Evolutionary conservation across 2,113 vertebrate species (phyloP), one percentile per base, ranked within the genome.

Genomic region (Trochalopteron elliotii): DNA sequence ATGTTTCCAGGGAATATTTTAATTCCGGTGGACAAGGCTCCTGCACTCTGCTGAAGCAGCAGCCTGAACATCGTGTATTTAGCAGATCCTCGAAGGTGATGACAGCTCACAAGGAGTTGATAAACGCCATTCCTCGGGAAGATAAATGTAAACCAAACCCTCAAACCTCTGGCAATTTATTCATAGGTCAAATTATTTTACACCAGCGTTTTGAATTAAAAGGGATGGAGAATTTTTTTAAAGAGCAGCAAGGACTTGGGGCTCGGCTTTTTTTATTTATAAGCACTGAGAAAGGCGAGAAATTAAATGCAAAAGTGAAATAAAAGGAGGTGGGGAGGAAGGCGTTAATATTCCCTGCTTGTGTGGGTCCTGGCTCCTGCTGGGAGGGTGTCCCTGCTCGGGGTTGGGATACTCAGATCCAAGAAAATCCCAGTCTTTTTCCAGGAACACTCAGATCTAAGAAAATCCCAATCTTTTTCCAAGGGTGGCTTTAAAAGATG

Each of bases 61-160:
- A 93, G 93, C 86, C 83, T 6, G 33, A 64, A 8, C 83, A 10
- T 2, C 8, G 68, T 30, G 84, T 7, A 57, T 87, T 93, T 61
- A 93, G 84, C 93, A 91, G 93, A 57, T 85, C 81, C 93, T 69
- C 0, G 5, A 35, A 95, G 91, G 90, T 60, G 95, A 39, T 94
- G 94, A 95, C 87, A 95, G 91, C 91, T 95, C 85, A n/a, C 84
- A 30, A 80, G 85, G 90, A 86, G 90, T n/a, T 96, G 92, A 95
- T 87, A 96, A 97, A 96, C 59, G 59, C 93, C 82, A 33, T 94
- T 94, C 87, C 87, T 93, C 50, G 1, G 87, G n/a, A 94, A 91
- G 89, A 96, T 63, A 93, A 95, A 94, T 83, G 83, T 72, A 95
- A 94, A 90, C 35, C 89, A 94, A 97, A 75, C 93, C 91, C 91